Evolutionary conservation across 2,888 invertebrate species (phyloP).

Genomic region (Nebria brevicollis): DNA sequence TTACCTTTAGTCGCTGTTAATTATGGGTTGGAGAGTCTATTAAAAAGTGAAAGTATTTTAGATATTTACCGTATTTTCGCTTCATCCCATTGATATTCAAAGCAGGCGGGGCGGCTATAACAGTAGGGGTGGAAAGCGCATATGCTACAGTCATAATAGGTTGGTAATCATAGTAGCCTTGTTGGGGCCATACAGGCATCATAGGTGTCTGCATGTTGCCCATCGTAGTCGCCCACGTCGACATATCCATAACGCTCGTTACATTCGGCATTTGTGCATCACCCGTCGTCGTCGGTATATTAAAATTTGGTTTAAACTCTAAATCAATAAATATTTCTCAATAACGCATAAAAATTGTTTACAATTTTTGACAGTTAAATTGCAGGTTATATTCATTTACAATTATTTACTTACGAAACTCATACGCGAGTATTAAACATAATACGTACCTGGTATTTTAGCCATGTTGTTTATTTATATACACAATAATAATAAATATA

Average conservation of each 20-base stretch:
- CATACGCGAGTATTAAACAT: neutral
- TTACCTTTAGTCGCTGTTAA: no score
- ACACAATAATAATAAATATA: neutral
- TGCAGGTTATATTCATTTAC: neutral
- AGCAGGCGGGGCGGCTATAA: slow-evolving; percentile 32
- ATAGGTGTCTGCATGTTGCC: slow-evolving; percentile 8
- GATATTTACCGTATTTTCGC: slow-evolving; percentile 31
- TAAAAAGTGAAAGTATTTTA: neutral
- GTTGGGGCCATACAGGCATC: slow-evolving; percentile 27
- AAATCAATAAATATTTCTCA: neutral
- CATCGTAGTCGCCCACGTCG: slow-evolving; percentile 9
- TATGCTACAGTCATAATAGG: neutral
- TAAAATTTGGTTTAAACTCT: slow-evolving; percentile 34
- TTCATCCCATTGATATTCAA: slow-evolving; percentile 37
- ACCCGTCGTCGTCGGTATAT: slow-evolving; percentile 23
- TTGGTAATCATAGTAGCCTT: slow-evolving; percentile 9
- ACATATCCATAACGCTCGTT: slow-evolving; percentile 35
- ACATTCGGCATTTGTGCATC: slow-evolving; percentile 6
- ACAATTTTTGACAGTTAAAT: neutral
- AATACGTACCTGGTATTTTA: neutral
- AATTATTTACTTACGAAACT: neutral
- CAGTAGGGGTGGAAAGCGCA: slow-evolving; percentile 22
- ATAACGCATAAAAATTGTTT: neutral
- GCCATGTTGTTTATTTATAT: neutral
- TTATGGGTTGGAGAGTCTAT: no score